Percentiles rank a stretch among this genome's conserved stretches.
Evolutionary conservation across 2,888 invertebrate genomes (phyloP).

Genomic region (Neocrepidodera transversa): DNA sequence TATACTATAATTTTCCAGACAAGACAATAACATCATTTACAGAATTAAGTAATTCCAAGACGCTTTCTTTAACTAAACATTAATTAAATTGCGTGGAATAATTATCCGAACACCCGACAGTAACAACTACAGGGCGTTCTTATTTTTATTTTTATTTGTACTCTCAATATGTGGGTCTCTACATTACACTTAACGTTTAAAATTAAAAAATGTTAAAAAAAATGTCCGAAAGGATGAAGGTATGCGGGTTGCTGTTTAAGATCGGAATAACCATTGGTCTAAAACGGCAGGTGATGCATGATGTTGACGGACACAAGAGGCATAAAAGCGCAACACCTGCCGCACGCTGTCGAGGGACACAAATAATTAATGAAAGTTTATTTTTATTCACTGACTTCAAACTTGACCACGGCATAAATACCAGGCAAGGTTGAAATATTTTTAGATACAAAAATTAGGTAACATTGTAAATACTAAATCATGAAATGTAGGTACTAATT

Average conservation of each 20-base stretch:
- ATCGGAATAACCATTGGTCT: conserved; percentile 34
- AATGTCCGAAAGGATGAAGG: conserved; percentile 29
- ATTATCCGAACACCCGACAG: too few species aligned
- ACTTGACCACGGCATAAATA: neutral
- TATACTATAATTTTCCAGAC: too few species aligned
- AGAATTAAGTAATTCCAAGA: too few species aligned
- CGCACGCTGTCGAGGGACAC: neutral
- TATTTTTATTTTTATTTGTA: neutral
- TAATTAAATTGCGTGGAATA: too few species aligned
- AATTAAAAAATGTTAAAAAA: neutral
- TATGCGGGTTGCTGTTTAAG: conserved; percentile 39
- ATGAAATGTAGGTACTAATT: too few species aligned
- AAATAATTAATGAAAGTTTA: conserved; percentile 1
- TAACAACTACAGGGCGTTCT: neutral
- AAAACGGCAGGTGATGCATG: conserved; percentile 39
- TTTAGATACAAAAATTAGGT: too few species aligned
- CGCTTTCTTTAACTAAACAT: too few species aligned
- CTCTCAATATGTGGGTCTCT: neutral
- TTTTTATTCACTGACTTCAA: neutral
- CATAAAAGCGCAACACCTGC: conserved; percentile 23
- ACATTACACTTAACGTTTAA: neutral
- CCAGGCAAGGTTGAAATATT: neutral
- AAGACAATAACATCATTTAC: too few species aligned
- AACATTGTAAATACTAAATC: too few species aligned
- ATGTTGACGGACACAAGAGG: conserved; percentile 19